Conservation (phyloP, 2,113 vertebrate species). For the Anarrhichthys ocellatus region DNA sequence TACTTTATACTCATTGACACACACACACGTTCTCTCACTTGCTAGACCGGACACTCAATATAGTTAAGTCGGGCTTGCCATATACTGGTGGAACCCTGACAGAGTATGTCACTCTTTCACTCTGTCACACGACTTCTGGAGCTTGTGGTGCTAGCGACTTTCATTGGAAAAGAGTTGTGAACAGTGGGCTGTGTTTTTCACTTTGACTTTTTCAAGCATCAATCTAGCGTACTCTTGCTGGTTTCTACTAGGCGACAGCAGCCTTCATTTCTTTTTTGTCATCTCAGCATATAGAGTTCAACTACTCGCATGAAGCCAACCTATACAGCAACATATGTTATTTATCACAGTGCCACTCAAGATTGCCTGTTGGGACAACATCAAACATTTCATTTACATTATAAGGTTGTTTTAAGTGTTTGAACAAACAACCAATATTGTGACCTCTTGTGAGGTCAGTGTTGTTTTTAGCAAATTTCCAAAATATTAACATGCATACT, state of each 20-base stretch:
- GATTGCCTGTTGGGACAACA: neutral
- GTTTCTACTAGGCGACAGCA: neutral
- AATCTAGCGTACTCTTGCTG: neutral
- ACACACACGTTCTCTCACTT: no score
- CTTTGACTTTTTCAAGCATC: neutral
- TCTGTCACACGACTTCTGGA: no score
- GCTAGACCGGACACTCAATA: no score
- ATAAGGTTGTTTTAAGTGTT: neutral
- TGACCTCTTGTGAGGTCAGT: neutral
- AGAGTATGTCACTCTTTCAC: neutral
- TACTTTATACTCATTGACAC: no score
- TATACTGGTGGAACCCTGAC: neutral
- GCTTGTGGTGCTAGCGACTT: neutral
- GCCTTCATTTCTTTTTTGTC: neutral
- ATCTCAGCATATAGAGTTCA: neutral
- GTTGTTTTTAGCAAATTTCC: neutral
- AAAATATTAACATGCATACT: conserved; percentile 36
- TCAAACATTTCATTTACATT: neutral
- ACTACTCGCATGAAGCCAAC: neutral
- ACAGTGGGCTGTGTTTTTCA: no score
- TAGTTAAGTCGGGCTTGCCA: no score
- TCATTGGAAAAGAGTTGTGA: neutral
- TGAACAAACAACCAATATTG: neutral
- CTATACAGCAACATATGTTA: neutral
- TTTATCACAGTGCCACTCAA: neutral